These are phyloP conservation scores for Pipistrellus pygmaeus DNA, from an alignment of 2,797 vertebrate species.

Conservation along the genomic window DNA sequence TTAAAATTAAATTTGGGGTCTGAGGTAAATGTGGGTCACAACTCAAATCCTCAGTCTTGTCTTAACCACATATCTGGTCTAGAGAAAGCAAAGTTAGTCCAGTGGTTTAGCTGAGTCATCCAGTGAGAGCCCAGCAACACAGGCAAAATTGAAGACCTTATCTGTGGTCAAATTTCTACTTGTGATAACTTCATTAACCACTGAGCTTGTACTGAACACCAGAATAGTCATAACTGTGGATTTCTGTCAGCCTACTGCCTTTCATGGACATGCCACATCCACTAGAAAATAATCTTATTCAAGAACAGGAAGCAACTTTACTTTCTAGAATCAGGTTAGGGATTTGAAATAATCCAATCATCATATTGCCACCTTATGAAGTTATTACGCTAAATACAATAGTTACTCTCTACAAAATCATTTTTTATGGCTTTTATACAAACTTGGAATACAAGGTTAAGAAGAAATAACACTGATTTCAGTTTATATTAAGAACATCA, in stretches of 20 bases:
- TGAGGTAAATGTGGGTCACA: not conserved
- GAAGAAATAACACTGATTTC: slow-evolving; percentile 19
- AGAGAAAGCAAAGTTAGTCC: slow-evolving; percentile 58
- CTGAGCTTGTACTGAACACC: slow-evolving; percentile 57
- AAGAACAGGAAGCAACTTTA: slow-evolving; percentile 20
- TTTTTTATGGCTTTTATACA: slow-evolving; percentile 31
- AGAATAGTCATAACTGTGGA: slow-evolving; percentile 56
- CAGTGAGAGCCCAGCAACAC: slow-evolving; percentile 27
- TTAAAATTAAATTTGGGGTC: slow-evolving; percentile 34
- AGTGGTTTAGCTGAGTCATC: slow-evolving; percentile 64
- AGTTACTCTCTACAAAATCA: slow-evolving; percentile 42
- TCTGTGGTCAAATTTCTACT: slow-evolving; percentile 62
- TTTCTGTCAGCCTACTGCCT: slow-evolving; percentile 26
- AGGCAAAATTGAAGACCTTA: slow-evolving; percentile 52
- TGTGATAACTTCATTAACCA: slow-evolving; percentile 67
- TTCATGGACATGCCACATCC: slow-evolving; percentile 21
- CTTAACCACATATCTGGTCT: slow-evolving; percentile 24
- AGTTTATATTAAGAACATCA: slow-evolving; percentile 17
- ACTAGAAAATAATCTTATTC: slow-evolving; percentile 39
- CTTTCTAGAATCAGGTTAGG: slow-evolving; percentile 23
- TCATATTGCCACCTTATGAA: slow-evolving; percentile 1
- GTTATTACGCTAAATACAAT: slow-evolving; percentile 55
- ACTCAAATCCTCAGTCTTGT: not conserved
- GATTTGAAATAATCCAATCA: slow-evolving; percentile 54
- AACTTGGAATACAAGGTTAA: slow-evolving; percentile 27